Evolutionary conservation across 2,797 vertebrate genomes (phyloP).

Genomic region (Alca torda): DNA sequence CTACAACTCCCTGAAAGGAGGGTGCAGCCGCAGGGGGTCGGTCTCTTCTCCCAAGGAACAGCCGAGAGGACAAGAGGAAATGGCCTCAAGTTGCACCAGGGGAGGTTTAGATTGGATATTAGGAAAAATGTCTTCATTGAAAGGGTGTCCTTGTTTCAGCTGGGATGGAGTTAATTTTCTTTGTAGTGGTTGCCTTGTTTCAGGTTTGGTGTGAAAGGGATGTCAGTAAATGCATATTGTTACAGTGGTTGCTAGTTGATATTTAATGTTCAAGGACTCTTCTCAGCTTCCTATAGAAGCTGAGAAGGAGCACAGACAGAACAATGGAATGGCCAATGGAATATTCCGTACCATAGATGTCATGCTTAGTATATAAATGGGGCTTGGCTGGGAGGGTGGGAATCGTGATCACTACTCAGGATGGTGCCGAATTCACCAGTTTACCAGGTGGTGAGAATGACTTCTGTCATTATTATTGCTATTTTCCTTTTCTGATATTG

Average conservation of each 20-base stretch:
- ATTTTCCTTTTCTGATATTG: background rate
- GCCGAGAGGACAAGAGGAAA: background rate
- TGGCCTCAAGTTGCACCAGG: background rate
- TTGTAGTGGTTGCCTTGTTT: background rate
- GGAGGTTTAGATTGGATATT: background rate
- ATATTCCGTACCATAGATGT: background rate
- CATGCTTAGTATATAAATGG: background rate
- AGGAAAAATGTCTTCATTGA: background rate
- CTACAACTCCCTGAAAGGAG: background rate
- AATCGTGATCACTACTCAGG: background rate
- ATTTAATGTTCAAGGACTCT: background rate
- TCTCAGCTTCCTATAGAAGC: background rate
- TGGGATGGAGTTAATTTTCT: background rate
- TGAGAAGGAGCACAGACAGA: background rate
- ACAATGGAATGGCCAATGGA: background rate
- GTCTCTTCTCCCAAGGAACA: background rate
- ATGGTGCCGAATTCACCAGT: background rate
- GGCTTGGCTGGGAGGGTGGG: background rate
- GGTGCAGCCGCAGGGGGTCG: accelerated
- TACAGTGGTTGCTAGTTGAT: background rate
- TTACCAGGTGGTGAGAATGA: background rate
- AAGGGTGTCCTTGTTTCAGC: background rate
- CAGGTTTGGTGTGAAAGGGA: background rate
- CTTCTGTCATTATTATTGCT: background rate
- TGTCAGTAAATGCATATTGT: background rate